Evolutionary conservation across 2,113 vertebrate genomes (phyloP).

Genomic region (Hyperopisus bebe): DNA sequence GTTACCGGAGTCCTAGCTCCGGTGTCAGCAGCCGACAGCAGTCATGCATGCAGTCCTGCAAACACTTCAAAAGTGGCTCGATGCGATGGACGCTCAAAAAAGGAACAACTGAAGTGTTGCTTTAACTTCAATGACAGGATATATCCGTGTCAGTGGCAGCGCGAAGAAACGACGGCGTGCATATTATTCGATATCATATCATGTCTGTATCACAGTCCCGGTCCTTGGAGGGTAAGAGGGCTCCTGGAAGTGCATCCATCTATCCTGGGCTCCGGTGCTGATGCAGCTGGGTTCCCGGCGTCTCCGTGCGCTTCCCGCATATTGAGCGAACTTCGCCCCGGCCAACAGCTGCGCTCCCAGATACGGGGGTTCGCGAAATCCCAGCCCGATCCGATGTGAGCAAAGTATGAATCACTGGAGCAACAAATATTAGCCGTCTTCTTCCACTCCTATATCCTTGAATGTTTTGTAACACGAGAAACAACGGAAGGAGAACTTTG

Average conservation of each 20-base stretch:
- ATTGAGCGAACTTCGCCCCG: conserved; percentile 18
- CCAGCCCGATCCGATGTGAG: conserved; percentile 4
- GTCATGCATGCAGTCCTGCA: neutral
- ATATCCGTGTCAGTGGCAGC: neutral
- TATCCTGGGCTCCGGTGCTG: conserved; percentile 3
- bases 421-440: neutral
- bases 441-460: neutral
- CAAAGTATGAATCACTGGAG: conserved; percentile 10
- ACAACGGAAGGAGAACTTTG: neutral
- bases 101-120: neutral
- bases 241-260: conserved; percentile 18
- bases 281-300: neutral
- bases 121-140: conserved; percentile 16
- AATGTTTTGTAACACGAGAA: neutral
- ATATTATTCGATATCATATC: neutral
- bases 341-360: conserved; percentile 7
- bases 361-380: neutral
- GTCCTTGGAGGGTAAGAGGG: neutral
- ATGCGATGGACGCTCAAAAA: neutral
- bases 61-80: neutral
- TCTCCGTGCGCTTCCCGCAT: conserved; percentile 12
- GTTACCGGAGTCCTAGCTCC: conserved; percentile 22
- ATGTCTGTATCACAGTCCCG: conserved; percentile 13
- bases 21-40: neutral
- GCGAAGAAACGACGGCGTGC: neutral